These are phyloP conservation scores for Podarcis muralis DNA, from an alignment of 2,113 vertebrate genomes.

Conservation along the genomic window DNA sequence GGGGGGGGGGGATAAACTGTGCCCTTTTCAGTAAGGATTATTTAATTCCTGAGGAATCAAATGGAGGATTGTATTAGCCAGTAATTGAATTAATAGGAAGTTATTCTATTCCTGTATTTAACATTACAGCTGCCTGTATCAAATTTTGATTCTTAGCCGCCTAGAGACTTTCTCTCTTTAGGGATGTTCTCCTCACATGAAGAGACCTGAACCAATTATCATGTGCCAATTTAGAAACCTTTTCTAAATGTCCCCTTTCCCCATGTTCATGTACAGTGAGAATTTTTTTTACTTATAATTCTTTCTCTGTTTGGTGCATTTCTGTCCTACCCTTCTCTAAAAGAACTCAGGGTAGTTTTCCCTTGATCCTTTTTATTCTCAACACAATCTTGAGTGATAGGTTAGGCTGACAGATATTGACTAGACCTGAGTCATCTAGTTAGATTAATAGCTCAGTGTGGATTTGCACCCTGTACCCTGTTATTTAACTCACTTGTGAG, in stretches of 20 bases:
- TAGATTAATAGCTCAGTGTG: background rate
- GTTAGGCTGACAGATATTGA: background rate
- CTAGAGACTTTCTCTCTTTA: fast-evolving
- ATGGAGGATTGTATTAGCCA: slow-evolving; percentile 35
- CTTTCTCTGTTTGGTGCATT: background rate
- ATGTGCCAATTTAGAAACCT: slow-evolving; percentile 13
- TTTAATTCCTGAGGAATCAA: slow-evolving; percentile 23
- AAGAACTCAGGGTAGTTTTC: background rate
- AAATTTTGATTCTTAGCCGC: slow-evolving; percentile 16
- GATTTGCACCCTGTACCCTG: background rate
- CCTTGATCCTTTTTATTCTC: background rate
- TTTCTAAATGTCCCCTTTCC: background rate
- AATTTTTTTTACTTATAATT: slow-evolving; percentile 49
- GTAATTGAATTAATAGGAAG: slow-evolving; percentile 31
- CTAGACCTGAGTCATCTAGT: background rate
- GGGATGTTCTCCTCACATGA: slow-evolving; percentile 20
- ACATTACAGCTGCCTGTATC: background rate
- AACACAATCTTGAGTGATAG: background rate
- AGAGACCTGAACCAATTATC: background rate
- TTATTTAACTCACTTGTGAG: background rate
- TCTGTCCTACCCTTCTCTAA: background rate
- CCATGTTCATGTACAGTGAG: slow-evolving; percentile 22
- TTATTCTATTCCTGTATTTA: background rate
- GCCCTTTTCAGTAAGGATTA: slow-evolving; percentile 32
- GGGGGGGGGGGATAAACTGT: background rate